Evolutionary conservation across 1,140 invertebrate genomes (phyloP).

Genomic region (Bombyx mori): ASM3026992v2 NC_085117.1:7342001-7342500

Average conservation of each 20-base stretch:
- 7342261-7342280: constrained; percentile 46
- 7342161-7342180: constrained; percentile 30
- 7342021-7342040: neutral
- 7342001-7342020: neutral
- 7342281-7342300: constrained; percentile 60
- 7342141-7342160: constrained; percentile 41
- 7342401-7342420: too few relatives aligned
- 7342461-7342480: too few relatives aligned
- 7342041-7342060: neutral
- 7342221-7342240: constrained; percentile 67
- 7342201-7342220: constrained; percentile 51
- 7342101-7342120: neutral
- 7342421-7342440: too few relatives aligned
- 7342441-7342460: too few relatives aligned
- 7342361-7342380: too few relatives aligned
- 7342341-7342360: too few relatives aligned
- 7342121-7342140: constrained; percentile 1
- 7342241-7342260: constrained; percentile 48
- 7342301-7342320: constrained; percentile 41
- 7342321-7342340: constrained; percentile 9
- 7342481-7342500: too few relatives aligned
- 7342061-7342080: neutral
- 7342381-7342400: too few relatives aligned
- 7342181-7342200: constrained; percentile 56
- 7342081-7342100: neutral